phyloP scores from a whole-genome alignment of 1,140 invertebrate species.

The Anthonomus grandis region DNA sequence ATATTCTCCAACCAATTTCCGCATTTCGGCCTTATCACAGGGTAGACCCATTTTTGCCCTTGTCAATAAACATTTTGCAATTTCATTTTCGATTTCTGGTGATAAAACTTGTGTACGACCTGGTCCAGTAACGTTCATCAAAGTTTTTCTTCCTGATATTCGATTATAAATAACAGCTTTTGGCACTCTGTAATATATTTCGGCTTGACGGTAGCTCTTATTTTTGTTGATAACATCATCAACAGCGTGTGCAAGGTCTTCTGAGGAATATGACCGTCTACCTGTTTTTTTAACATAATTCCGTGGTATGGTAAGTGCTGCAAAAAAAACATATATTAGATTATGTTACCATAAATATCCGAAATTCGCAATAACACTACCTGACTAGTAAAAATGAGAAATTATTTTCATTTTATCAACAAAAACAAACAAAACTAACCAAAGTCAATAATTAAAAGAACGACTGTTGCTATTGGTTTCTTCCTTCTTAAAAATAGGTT shows the following conservation, averaged over 20 bases:
- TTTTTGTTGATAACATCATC: slow-evolving; percentile 23
- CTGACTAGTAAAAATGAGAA: too few relatives aligned
- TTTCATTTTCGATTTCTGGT: slow-evolving; percentile 8
- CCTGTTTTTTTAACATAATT: slow-evolving; percentile 17
- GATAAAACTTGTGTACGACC: neutral
- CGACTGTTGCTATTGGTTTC: too few relatives aligned
- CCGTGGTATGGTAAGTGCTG: slow-evolving; percentile 18
- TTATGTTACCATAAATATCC: too few relatives aligned
- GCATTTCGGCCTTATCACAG: slow-evolving; percentile 18
- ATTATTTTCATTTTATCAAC: too few relatives aligned
- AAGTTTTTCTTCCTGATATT: slow-evolving; percentile 20
- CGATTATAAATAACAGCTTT: slow-evolving; percentile 18
- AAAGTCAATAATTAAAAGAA: too few relatives aligned
- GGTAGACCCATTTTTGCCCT: slow-evolving; percentile 17
- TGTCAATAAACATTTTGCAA: slow-evolving; percentile 13
- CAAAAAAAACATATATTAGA: too few relatives aligned
- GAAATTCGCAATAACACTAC: too few relatives aligned
- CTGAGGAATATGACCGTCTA: slow-evolving; percentile 11
- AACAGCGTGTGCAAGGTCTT: slow-evolving; percentile 20
- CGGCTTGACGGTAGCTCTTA: slow-evolving; percentile 11
- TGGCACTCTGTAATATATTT: slow-evolving; percentile 15
- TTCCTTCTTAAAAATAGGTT: too few relatives aligned
- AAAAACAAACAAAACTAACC: too few relatives aligned
- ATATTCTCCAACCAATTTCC: slow-evolving; percentile 13
- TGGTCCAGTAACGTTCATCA: slow-evolving; percentile 4